phyloP scores from a whole-genome alignment of 2,113 vertebrate genomes.

The Coptodon bakossiorum region DNA sequence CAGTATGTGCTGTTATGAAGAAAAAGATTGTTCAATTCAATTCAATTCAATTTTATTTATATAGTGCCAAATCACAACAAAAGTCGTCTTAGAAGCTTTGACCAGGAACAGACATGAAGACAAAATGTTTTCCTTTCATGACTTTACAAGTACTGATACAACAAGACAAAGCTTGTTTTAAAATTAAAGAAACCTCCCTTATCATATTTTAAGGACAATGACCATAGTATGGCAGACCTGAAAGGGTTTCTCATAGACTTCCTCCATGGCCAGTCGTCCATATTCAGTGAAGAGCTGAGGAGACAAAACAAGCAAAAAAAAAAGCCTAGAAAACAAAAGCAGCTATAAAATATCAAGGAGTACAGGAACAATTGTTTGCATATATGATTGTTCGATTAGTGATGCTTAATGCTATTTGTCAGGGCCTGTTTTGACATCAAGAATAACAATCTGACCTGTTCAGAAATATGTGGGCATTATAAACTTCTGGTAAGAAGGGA shows the following conservation, averaged over 20 bases:
- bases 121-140: not conserved
- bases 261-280: slow-evolving; percentile 92
- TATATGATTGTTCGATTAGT: not conserved
- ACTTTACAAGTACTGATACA: not conserved
- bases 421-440: not conserved
- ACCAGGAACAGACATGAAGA: not conserved
- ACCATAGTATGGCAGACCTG: slow-evolving; percentile 64
- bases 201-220: not conserved
- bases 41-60: too few species aligned
- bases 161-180: not conserved
- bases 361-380: not conserved
- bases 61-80: too few species aligned
- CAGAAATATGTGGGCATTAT: too few species aligned
- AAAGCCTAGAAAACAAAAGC: not conserved
- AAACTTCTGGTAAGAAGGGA: too few species aligned
- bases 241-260: slow-evolving; percentile 92
- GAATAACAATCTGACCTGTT: not conserved
- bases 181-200: not conserved
- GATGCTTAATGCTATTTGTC: not conserved
- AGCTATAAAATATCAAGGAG: not conserved
- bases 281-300: slow-evolving; percentile 93
- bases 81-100: not conserved
- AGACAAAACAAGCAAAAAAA: not conserved
- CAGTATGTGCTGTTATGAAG: not conserved
- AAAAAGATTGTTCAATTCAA: not conserved